These are phyloP conservation scores for Aurelia aurita DNA, from an alignment of 30 jellyfish, hydroid and myxozoan species.

Conservation along the genomic window DNA sequence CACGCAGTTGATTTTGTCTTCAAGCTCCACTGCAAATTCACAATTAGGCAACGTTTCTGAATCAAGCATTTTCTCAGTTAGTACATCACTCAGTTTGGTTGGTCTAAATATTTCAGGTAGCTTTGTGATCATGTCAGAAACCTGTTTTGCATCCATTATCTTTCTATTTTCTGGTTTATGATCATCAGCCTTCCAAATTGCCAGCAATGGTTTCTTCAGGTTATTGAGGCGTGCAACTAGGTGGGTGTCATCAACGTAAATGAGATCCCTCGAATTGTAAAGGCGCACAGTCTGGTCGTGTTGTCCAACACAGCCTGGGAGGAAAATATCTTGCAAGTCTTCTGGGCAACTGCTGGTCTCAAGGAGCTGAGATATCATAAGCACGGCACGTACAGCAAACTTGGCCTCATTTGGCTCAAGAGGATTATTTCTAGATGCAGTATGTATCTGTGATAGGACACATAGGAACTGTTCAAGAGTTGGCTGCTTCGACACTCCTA, in stretches of 20 bases:
- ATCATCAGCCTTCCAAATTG: neutral
- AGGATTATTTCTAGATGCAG: neutral
- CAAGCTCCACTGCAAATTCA: slow-evolving; percentile 57
- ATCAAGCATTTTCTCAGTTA: slow-evolving; percentile 43
- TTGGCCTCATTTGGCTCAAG: slow-evolving; percentile 58
- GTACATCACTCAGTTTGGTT: slow-evolving; percentile 37
- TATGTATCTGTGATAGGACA: slow-evolving; percentile 22
- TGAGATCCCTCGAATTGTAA: slow-evolving; percentile 30
- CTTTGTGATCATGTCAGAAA: slow-evolving; percentile 3
- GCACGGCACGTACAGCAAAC: slow-evolving; percentile 8
- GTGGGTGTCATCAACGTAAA: slow-evolving; percentile 64
- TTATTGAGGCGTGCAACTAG: slow-evolving; percentile 32
- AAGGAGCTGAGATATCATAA: neutral
- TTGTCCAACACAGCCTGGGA: slow-evolving; percentile 48
- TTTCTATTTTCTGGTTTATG: too few relatives aligned
- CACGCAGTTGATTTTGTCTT: slow-evolving; percentile 20
- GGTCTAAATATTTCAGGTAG: slow-evolving; percentile 56
- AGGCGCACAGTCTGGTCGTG: neutral
- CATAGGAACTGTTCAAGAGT: slow-evolving; percentile 20
- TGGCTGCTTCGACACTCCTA: slow-evolving; percentile 62
- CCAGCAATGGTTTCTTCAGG: slow-evolving; percentile 33
- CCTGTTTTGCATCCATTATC: neutral
- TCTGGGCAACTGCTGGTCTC: neutral
- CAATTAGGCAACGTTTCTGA: slow-evolving; percentile 12
- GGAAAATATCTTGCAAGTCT: slow-evolving; percentile 14